Evolutionary conservation across 1,140 invertebrate species (phyloP).

Genomic region (Thaumetopoea pityocampa): DNA sequence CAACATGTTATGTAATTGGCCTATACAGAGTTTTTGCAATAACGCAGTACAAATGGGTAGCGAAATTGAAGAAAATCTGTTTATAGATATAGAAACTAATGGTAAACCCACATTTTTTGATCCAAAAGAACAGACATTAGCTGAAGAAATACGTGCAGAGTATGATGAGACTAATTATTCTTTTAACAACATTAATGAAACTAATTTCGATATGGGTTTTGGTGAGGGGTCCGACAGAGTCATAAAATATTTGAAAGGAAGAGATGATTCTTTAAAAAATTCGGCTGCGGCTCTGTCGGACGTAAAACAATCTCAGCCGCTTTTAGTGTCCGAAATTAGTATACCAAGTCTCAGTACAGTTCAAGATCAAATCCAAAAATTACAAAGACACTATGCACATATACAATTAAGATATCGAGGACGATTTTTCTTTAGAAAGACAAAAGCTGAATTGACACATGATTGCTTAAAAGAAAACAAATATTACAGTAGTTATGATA

Average conservation of each 20-base stretch:
- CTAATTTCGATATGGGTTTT: conserved; percentile 74
- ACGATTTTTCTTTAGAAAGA: conserved; percentile 50
- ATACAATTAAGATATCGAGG: conserved; percentile 53
- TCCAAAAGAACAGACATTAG: conserved; percentile 39
- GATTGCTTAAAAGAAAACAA: conserved; percentile 34
- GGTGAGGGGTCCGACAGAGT: conserved; percentile 76
- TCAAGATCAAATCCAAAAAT: conserved; percentile 36
- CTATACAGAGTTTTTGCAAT: conserved; percentile 27
- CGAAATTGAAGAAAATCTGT: conserved; percentile 29
- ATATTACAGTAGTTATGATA: conserved; percentile 13
- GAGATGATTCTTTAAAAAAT: conserved; percentile 56
- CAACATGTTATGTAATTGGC: conserved; percentile 42
- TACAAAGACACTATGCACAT: conserved; percentile 37
- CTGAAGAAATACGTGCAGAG: conserved; percentile 44
- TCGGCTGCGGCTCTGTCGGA: conserved; percentile 76
- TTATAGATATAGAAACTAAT: conserved; percentile 25
- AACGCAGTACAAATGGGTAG: conserved; percentile 12
- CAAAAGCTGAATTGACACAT: conserved; percentile 36
- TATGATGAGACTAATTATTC: conserved; percentile 27
- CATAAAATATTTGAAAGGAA: conserved; percentile 61
- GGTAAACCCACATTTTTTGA: conserved; percentile 18
- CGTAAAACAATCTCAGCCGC: conserved; percentile 72
- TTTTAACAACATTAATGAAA: conserved; percentile 37
- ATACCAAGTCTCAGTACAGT: conserved; percentile 18
- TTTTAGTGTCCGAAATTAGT: conserved; percentile 43